Evolutionary conservation across 1,140 invertebrate genomes (phyloP).

Genomic region (Diorhabda elongata): DNA sequence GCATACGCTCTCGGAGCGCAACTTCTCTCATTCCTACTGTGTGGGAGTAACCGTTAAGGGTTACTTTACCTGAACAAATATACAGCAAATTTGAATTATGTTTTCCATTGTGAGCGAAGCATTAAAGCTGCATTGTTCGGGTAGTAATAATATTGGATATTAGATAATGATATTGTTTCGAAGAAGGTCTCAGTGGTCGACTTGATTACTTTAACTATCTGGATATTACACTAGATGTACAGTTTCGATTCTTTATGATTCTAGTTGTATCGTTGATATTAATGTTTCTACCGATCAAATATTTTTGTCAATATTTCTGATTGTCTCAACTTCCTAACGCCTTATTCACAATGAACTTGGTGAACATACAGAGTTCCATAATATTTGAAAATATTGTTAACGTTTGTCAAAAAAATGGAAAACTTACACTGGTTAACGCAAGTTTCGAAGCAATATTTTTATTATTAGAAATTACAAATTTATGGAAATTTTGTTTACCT

Average conservation of each 20-base stretch:
- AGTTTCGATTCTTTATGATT: background rate
- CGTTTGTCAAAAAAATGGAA: too few relatives aligned
- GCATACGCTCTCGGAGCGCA: constrained; percentile 5
- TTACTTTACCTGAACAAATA: constrained; percentile 17
- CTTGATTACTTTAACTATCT: constrained; percentile 12
- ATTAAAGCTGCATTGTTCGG: constrained; percentile 20
- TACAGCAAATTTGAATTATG: constrained; percentile 22
- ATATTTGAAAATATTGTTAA: too few relatives aligned
- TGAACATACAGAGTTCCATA: too few relatives aligned
- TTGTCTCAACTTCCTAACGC: too few relatives aligned
- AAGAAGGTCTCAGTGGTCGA: constrained; percentile 13
- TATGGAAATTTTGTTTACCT: too few relatives aligned
- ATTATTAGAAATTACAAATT: too few relatives aligned
- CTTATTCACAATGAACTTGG: too few relatives aligned
- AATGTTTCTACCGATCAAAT: too few relatives aligned
- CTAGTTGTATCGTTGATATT: too few relatives aligned
- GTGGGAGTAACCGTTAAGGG: constrained; percentile 8
- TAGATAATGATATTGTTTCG: constrained; percentile 25
- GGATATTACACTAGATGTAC: background rate
- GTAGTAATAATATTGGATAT: constrained; percentile 25
- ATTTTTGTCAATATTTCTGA: too few relatives aligned
- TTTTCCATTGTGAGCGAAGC: constrained; percentile 20
- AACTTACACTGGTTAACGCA: too few relatives aligned
- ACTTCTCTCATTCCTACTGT: constrained; percentile 5
- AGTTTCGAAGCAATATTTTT: too few relatives aligned